phyloP scores from a whole-genome alignment of 2,888 invertebrate genomes.

The Anoplius nigerrimus region DNA sequence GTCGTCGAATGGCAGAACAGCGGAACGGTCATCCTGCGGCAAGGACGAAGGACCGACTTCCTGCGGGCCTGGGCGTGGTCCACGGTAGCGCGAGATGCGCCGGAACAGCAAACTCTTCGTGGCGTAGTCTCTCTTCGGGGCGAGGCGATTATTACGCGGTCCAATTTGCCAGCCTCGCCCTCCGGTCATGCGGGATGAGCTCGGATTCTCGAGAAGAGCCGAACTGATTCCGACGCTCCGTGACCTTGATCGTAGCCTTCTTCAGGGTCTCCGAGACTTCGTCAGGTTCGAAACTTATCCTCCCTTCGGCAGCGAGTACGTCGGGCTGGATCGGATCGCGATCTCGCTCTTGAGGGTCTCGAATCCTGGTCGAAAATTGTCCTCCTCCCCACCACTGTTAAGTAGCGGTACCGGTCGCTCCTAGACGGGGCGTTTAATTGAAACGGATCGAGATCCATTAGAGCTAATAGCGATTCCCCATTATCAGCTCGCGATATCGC shows the following conservation, averaged over 20 bases:
- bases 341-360: too few relatives aligned
- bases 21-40: constrained; percentile 5
- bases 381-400: constrained; percentile 14
- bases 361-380: too few relatives aligned
- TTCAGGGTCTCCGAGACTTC: too few relatives aligned
- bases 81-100: constrained; percentile 61
- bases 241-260: too few relatives aligned
- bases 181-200: constrained; percentile 26
- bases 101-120: constrained; percentile 5
- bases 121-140: constrained; percentile 15
- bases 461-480: constrained; percentile 21
- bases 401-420: not conserved
- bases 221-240: too few relatives aligned
- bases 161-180: constrained; percentile 60
- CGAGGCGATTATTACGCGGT: constrained; percentile 62
- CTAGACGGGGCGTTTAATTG: constrained; percentile 18
- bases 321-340: too few relatives aligned
- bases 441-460: constrained; percentile 29
- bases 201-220: not conserved
- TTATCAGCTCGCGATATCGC: too few relatives aligned
- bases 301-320: too few relatives aligned
- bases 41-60: constrained; percentile 55
- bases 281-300: too few relatives aligned
- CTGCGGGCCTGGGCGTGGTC: constrained; percentile 71
- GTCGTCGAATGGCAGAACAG: not conserved